These are phyloP conservation scores for Drosophila sucinea DNA, from an alignment of 1,140 invertebrate species.

Conservation along the genomic window DNA sequence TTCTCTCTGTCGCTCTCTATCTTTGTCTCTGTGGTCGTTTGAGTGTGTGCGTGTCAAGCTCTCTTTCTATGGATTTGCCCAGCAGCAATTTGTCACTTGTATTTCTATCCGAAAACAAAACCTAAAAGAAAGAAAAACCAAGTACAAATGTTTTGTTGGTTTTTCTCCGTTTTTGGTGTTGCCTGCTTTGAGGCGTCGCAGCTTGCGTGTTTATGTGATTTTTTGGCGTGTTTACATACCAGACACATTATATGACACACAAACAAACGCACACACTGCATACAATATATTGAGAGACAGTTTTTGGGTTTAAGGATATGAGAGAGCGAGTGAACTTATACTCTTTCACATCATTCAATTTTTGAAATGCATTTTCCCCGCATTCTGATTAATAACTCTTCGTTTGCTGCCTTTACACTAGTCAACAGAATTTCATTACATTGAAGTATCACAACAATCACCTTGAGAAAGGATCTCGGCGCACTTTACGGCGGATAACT, in stretches of 20 bases:
- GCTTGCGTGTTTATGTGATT: conserved; percentile 49
- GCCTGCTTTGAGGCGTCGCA: conserved; percentile 53
- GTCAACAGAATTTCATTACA: neutral
- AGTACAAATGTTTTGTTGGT: conserved; percentile 55
- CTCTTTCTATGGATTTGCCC: conserved; percentile 42
- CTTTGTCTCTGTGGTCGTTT: conserved; percentile 22
- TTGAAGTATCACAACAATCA: no score
- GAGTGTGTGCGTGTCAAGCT: conserved; percentile 50
- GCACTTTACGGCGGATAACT: no score
- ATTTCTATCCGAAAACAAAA: conserved; percentile 44
- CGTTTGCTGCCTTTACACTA: neutral
- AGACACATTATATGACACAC: conserved; percentile 25
- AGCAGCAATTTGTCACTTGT: conserved; percentile 74
- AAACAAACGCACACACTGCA: conserved; percentile 6
- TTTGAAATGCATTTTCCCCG: conserved; percentile 16
- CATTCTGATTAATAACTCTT: neutral
- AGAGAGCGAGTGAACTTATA: neutral
- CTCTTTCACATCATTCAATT: neutral
- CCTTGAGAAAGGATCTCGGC: no score
- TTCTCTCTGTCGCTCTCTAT: neutral
- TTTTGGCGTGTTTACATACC: conserved; percentile 45
- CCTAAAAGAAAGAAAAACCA: conserved; percentile 14
- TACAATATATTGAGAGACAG: neutral
- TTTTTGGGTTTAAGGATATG: neutral
- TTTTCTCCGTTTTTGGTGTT: conserved; percentile 28